Percentiles rank a stretch among this genome's conserved stretches.
Conservation (phyloP, 1,140 invertebrate species). For the Atta cephalotes region DNA sequence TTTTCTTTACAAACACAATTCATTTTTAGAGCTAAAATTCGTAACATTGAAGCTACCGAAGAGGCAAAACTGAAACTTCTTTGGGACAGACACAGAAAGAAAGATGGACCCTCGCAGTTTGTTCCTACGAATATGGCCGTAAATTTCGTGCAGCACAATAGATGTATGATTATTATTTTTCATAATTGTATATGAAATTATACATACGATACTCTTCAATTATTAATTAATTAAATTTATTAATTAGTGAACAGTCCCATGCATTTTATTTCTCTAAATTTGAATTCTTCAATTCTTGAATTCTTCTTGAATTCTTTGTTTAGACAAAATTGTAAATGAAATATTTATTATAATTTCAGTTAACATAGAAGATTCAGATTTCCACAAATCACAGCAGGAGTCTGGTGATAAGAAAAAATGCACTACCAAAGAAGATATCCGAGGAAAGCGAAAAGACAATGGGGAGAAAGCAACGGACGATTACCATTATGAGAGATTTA, state of each 20-base stretch:
- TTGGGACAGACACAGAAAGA: constrained; percentile 95
- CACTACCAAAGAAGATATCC: constrained; percentile 87
- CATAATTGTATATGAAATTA: constrained; percentile 27
- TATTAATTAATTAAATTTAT: neutral
- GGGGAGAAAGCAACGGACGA: constrained; percentile 98
- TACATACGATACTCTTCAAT: constrained; percentile 20
- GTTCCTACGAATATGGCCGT: constrained; percentile 99
- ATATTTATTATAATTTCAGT: constrained; percentile 87
- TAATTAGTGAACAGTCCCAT: neutral
- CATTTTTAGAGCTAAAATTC: constrained; percentile 94
- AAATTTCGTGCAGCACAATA: constrained; percentile 98
- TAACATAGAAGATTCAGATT: constrained; percentile 92
- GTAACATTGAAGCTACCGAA: constrained; percentile 99
- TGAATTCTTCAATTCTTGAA: neutral
- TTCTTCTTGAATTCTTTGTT: too few relatives aligned
- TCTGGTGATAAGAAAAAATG: constrained; percentile 86
- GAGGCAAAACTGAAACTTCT: constrained; percentile 97
- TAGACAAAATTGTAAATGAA: constrained; percentile 8
- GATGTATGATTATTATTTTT: constrained; percentile 89
- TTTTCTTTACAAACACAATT: constrained; percentile 61
- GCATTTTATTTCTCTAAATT: neutral
- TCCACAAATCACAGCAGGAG: constrained; percentile 87
- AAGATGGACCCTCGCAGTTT: constrained; percentile 97
- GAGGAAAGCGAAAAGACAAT: constrained; percentile 89
- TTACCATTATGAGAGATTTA: constrained; percentile 98